These are phyloP conservation scores for Eulemur coronatus DNA, from an alignment of 2,797 vertebrate genomes.

Conservation along the genomic window DNA sequence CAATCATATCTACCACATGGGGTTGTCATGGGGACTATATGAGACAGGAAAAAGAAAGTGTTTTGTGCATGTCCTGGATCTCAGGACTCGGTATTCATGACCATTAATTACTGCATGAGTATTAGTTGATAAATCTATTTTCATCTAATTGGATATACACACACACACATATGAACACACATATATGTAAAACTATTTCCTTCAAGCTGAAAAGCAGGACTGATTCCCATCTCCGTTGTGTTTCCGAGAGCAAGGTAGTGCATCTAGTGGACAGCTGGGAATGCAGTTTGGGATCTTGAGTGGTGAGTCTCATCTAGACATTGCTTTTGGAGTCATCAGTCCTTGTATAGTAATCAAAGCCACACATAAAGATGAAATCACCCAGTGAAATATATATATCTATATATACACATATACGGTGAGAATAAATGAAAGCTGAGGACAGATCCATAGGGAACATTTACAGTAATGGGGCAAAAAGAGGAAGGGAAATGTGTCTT, in stretches of 20 bases:
- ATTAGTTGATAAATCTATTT: neutral
- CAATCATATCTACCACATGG: neutral
- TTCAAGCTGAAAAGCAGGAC: neutral
- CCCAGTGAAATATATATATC: neutral
- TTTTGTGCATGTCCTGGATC: neutral
- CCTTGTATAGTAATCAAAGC: neutral
- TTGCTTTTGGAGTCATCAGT: neutral
- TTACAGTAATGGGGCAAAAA: neutral
- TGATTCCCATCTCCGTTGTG: neutral
- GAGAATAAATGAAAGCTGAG: neutral
- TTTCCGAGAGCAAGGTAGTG: neutral
- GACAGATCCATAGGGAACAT: neutral
- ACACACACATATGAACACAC: neutral
- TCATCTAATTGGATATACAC: neutral
- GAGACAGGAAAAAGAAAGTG: neutral
- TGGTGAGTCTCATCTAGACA: neutral
- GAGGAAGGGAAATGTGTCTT: neutral
- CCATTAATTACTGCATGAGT: neutral
- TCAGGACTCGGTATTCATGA: neutral
- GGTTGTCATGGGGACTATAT: neutral
- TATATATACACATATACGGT: rapidly evolving
- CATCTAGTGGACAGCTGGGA: neutral
- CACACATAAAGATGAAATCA: neutral
- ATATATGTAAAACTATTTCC: neutral
- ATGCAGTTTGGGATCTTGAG: neutral